Evolutionary conservation across 2,888 invertebrate genomes (phyloP).

Genomic region (Sinopyrophorus schimmeli): DNA sequence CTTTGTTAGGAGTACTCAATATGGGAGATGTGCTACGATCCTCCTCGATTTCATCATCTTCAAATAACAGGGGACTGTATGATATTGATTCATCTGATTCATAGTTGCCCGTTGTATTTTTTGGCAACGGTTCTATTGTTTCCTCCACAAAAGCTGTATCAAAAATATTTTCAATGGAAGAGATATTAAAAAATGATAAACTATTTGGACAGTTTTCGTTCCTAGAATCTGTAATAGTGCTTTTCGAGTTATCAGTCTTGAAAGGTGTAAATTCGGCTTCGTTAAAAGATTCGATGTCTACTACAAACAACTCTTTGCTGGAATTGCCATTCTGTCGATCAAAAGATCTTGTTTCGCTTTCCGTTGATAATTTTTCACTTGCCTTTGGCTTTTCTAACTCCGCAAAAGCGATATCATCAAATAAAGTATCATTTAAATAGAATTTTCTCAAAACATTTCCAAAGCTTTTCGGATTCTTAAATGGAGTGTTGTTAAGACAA

Average conservation of each 20-base stretch:
- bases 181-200: constrained; percentile 16
- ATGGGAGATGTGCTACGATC: no score
- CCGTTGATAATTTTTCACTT: not conserved
- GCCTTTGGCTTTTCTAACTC: constrained; percentile 21
- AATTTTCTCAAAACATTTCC: constrained; percentile 15
- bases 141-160: not conserved
- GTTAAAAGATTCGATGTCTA: constrained; percentile 8
- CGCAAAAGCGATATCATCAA: constrained; percentile 31
- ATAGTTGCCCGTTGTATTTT: not conserved
- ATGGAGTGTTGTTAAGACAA: no score
- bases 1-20: constrained; percentile 2
- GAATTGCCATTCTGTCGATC: not conserved
- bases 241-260: not conserved
- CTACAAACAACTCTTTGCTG: not conserved
- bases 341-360: not conserved
- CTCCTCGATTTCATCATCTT: no score
- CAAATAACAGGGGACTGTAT: no score
- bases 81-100: not conserved
- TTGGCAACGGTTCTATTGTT: not conserved
- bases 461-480: constrained; percentile 15
- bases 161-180: constrained; percentile 16
- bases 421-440: constrained; percentile 21
- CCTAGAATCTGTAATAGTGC: not conserved
- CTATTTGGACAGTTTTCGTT: constrained; percentile 1
- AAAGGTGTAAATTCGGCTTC: constrained; percentile 10